phyloP scores from a whole-genome alignment of 2,797 vertebrate species.

The Vespertilio murinus region DNA sequence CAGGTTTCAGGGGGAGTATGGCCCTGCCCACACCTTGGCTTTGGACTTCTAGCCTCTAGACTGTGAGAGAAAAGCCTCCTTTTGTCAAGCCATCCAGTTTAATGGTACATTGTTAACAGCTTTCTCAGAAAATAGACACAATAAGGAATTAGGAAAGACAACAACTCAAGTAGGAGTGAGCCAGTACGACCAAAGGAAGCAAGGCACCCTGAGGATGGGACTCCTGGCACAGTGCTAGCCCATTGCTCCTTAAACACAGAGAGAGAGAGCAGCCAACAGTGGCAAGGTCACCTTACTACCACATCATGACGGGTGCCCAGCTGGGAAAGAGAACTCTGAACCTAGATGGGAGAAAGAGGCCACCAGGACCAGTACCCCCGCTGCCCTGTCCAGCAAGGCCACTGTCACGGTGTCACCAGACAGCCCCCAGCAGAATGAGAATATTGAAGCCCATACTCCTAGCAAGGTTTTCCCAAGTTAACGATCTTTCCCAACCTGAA shows the following conservation, averaged over 20 bases:
- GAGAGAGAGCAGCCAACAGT: background rate
- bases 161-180: fast-evolving
- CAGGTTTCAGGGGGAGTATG: background rate
- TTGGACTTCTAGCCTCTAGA: background rate
- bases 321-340: background rate
- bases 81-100: too few species aligned
- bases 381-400: background rate
- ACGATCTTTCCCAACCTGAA: background rate
- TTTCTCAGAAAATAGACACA: background rate
- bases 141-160: background rate
- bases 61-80: background rate
- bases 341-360: background rate
- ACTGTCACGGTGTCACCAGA: background rate
- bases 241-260: background rate
- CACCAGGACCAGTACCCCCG: background rate
- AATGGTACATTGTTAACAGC: background rate
- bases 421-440: background rate
- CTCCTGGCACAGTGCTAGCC: background rate
- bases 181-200: background rate
- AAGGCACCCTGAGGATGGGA: background rate
- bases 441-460: background rate
- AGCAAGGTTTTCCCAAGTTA: background rate
- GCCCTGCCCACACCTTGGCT: fast-evolving
- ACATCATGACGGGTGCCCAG: background rate
- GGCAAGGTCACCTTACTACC: background rate